phyloP scores from a whole-genome alignment of 2,113 vertebrate genomes.

The Pygoscelis adeliae region DNA sequence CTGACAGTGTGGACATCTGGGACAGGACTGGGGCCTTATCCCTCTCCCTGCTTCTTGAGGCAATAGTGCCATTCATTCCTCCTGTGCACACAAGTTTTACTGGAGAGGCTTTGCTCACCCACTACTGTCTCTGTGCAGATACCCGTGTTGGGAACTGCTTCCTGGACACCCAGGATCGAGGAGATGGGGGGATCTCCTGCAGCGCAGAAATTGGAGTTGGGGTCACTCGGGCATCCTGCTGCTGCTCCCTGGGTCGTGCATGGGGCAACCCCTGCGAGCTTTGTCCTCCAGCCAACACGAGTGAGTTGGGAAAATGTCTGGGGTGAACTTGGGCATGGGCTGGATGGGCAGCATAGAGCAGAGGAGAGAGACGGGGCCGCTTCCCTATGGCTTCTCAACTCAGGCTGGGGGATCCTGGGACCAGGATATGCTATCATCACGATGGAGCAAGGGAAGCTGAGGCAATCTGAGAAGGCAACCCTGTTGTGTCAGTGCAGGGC shows the following conservation, averaged over 20 bases:
- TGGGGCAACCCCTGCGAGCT: slow-evolving; percentile 95
- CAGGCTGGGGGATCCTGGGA: fast-evolving
- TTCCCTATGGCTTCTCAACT: neutral
- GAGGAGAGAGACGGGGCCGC: fast-evolving
- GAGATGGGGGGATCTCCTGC: slow-evolving; percentile 90
- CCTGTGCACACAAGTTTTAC: neutral
- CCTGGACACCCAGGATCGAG: slow-evolving; percentile 85
- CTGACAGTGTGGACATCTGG: neutral
- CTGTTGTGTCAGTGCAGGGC: neutral
- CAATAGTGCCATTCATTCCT: neutral
- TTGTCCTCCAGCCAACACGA: slow-evolving; percentile 86
- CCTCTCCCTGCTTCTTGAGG: neutral
- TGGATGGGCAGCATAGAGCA: neutral
- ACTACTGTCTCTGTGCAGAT: slow-evolving; percentile 66
- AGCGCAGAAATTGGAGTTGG: slow-evolving; percentile 88
- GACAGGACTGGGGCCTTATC: neutral
- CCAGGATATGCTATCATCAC: fast-evolving
- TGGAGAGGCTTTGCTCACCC: neutral
- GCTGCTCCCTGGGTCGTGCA: slow-evolving; percentile 88
- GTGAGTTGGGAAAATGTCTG: slow-evolving; percentile 69
- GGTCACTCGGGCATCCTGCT: slow-evolving; percentile 89
- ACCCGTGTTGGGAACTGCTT: slow-evolving; percentile 91
- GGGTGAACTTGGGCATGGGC: neutral
- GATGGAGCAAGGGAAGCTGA: neutral
- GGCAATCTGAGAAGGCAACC: neutral